Conservation (phyloP, 2,113 vertebrate genomes). For the Dasyornis broadbenti region DNA sequence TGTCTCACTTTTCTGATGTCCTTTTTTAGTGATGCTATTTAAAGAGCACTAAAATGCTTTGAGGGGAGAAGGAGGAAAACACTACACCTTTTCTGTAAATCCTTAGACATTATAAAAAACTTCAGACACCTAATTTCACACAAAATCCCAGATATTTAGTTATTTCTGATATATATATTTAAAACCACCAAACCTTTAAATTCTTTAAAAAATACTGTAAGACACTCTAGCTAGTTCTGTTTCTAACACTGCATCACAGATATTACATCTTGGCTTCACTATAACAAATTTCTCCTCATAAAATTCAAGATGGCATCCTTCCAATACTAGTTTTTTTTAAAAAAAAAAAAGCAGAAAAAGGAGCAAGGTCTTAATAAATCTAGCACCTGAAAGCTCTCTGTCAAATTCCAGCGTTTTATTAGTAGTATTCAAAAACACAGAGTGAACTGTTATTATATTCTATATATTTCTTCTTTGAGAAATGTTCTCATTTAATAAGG, state of each 20-base stretch:
- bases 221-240: neutral
- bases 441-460: neutral
- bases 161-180: neutral
- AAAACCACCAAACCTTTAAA: neutral
- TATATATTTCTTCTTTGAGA: neutral
- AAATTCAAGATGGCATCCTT: conserved; percentile 18
- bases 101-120: neutral
- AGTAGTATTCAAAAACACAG: neutral
- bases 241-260: conserved; percentile 1
- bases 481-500: neutral
- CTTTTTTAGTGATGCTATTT: neutral
- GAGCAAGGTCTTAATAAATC: neutral
- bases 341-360: neutral
- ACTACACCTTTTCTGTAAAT: neutral
- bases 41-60: neutral
- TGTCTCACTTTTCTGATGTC: neutral
- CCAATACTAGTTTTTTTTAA: neutral
- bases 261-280: neutral
- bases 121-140: neutral
- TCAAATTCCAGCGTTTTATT: conserved; percentile 20
- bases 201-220: neutral
- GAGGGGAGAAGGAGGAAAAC: neutral
- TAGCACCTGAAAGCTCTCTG: neutral
- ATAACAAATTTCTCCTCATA: conserved; percentile 8
- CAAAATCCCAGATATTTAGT: neutral